Conservation (phyloP, 2,888 invertebrate genomes). For the Pristionchus fissidentatus region DNA sequence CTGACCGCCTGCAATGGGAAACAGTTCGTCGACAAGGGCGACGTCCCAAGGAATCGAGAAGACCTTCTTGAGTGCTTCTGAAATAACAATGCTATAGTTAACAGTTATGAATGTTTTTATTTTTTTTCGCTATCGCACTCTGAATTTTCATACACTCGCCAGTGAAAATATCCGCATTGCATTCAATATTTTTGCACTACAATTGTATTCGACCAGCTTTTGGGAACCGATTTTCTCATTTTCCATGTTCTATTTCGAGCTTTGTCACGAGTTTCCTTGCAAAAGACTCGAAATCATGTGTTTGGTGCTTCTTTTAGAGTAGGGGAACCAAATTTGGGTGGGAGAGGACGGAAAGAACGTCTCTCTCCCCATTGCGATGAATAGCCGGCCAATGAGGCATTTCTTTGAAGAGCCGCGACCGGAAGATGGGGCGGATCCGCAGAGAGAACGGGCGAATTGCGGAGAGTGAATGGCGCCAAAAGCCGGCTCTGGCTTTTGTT, state of each 20-base stretch:
- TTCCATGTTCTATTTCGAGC: no score
- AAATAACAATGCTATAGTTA: no score
- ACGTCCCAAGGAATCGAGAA: constrained; percentile 11
- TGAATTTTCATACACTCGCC: no score
- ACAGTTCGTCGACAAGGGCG: constrained; percentile 11
- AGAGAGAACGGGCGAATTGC: not conserved
- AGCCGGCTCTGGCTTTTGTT: no score
- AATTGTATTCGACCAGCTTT: no score
- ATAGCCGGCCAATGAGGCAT: constrained; percentile 19
- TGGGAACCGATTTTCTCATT: no score
- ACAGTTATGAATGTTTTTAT: no score
- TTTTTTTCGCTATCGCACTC: no score
- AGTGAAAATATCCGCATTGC: no score
- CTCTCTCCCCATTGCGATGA: constrained; percentile 33
- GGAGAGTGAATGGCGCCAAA: no score
- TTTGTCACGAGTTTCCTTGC: no score
- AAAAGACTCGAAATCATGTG: no score
- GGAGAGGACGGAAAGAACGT: constrained; percentile 5
- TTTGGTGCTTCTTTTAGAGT: not conserved
- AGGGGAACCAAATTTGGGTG: not conserved
- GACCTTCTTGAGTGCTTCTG: constrained; percentile 30
- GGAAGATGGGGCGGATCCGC: not conserved
- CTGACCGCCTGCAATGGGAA: constrained; percentile 5
- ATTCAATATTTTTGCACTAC: not conserved
- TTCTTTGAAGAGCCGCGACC: not conserved